Evolutionary conservation across 2,113 vertebrate species (phyloP).

Genomic region (zebrafish (Danio rerio)): GRCz12tu NC_133192.1:33131001-33131500

Average conservation of each 20-base stretch:
- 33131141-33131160: constrained; percentile 84
- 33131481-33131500: too few relatives aligned
- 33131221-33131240: constrained; percentile 64
- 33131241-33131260: constrained; percentile 83
- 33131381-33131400: too few relatives aligned
- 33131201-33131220: constrained; percentile 57
- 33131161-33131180: constrained; percentile 85
- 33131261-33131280: constrained; percentile 91
- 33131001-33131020: too few relatives aligned
- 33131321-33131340: too few relatives aligned
- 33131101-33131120: constrained; percentile 78
- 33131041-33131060: background rate
- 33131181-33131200: constrained; percentile 77
- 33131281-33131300: background rate
- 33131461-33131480: too few relatives aligned
- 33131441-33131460: too few relatives aligned
- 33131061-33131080: background rate
- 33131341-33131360: too few relatives aligned
- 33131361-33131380: too few relatives aligned
- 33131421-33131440: too few relatives aligned
- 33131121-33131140: constrained; percentile 79
- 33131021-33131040: too few relatives aligned
- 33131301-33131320: background rate
- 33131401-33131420: too few relatives aligned
- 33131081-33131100: background rate